A percentile compares a stretch with the other conserved stretches of the same genome.
phyloP scores from a whole-genome alignment of 1,140 invertebrate genomes.

The Pemphigus obesinymphae region DNA sequence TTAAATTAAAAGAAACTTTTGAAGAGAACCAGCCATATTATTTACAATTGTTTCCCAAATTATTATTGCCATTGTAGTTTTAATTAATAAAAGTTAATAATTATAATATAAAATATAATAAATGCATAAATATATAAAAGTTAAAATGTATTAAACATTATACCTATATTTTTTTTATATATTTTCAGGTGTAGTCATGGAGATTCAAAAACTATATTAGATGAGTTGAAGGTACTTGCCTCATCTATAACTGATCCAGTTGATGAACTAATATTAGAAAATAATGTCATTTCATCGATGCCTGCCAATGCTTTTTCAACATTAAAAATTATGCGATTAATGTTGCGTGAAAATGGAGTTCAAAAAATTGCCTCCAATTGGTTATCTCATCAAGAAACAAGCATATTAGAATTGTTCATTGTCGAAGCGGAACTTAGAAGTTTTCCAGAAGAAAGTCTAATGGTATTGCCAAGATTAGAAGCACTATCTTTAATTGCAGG shows the following conservation, averaged over 20 bases:
- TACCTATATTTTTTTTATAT: neutral
- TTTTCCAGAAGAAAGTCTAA: slow-evolving; percentile 70
- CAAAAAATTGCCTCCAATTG: slow-evolving; percentile 75
- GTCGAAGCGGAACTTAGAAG: slow-evolving; percentile 75
- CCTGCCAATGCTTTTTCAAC: slow-evolving; percentile 72
- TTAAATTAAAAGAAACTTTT: neutral
- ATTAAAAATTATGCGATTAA: slow-evolving; percentile 68
- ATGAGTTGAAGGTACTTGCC: slow-evolving; percentile 66
- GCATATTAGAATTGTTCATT: slow-evolving; percentile 73
- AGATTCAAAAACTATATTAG: slow-evolving; percentile 68
- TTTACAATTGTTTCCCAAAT: neutral
- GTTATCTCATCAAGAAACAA: slow-evolving; percentile 69
- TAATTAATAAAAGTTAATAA: no score
- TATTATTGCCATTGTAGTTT: no score
- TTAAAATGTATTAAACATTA: no score
- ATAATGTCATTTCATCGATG: slow-evolving; percentile 74
- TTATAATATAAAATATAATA: no score
- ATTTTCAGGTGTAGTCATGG: slow-evolving; percentile 75
- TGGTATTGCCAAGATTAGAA: slow-evolving; percentile 68
- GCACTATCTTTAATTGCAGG: slow-evolving; percentile 75
- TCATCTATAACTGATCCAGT: slow-evolving; percentile 64
- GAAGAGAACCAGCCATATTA: neutral
- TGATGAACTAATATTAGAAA: slow-evolving; percentile 79
- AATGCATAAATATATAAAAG: no score
- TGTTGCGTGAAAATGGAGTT: slow-evolving; percentile 75